Evolutionary conservation across 2,888 invertebrate genomes (phyloP), one percentile per base, ranked within the genome.

Genomic region (Coelinius sp.): DNA sequence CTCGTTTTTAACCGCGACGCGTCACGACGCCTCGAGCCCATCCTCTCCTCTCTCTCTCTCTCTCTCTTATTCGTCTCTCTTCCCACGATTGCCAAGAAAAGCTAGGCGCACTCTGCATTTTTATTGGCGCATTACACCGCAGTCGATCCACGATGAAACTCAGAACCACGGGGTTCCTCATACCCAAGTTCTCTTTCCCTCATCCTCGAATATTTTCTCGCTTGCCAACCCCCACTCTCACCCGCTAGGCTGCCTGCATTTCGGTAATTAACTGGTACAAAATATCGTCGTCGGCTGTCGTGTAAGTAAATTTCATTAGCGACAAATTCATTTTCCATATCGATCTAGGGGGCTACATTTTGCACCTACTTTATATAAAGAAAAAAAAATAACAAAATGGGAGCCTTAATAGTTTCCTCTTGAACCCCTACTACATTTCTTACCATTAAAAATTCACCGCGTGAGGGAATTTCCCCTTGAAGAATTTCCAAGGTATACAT

Each of bases 71-170:
- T 12, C 53, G 5, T 14, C 25, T 10, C 35, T 17, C 41, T 44
- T 10, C 25, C 41, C 59, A 41, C 63, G 74, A 73, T 77, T 77
- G 68, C 75, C 69, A 71, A 62, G 59, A 70, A 56, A 75, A 25
- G 66, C 72, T 52, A 77, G 70, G 68, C 76, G 78, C 75, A 79
- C 78, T 81, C 79, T 82, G 82, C 81, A 82, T 82, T 83, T 83
- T 82, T 82, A 83, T 82, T 79, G 82, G 75, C 75, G 75, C 79
- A 82, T 83, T 82, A 81, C 78, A 76, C 76, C 76, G 76, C 77
- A 73, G 72, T 71, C 71, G 71, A 68, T 76, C 77, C 77, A 63
- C 63, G 72, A 70, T 17, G 35, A 69, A 49, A 49, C 62, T 14
- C 63, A 68, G 35, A 67, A 20, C 52, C 56, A 24, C 53, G 53